These are phyloP conservation scores for Candoia aspera DNA, from an alignment of 2,113 vertebrate species.

Conservation along the genomic window DNA sequence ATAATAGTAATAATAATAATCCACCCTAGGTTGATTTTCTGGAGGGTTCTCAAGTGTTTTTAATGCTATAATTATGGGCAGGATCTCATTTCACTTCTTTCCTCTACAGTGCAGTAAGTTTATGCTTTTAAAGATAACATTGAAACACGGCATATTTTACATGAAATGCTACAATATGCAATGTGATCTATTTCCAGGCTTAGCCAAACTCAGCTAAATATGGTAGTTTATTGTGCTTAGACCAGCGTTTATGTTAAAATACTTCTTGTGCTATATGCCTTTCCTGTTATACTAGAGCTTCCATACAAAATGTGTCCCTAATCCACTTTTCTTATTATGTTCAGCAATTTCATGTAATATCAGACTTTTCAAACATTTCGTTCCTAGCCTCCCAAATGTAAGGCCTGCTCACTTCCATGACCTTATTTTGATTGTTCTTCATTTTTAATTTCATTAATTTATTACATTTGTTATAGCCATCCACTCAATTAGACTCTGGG, in stretches of 20 bases:
- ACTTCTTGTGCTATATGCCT: conserved; percentile 33
- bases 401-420: not conserved
- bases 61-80: conserved; percentile 55
- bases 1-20: conserved; percentile 48
- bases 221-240: conserved; percentile 57
- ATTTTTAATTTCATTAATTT: not conserved
- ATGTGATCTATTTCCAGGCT: conserved; percentile 64
- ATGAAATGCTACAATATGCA: conserved; percentile 69
- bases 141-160: conserved; percentile 46
- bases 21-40: conserved; percentile 50
- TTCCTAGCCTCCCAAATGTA: not conserved
- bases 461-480: not conserved
- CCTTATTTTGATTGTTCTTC: not conserved
- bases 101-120: conserved; percentile 51
- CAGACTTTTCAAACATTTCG: not conserved
- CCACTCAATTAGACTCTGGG: not conserved
- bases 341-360: not conserved
- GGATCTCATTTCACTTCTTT: conserved; percentile 65
- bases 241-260: conserved; percentile 58
- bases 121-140: conserved; percentile 66
- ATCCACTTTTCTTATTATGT: conserved; percentile 37
- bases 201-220: conserved; percentile 65
- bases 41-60: conserved; percentile 44
- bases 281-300: conserved; percentile 38
- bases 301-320: conserved; percentile 49